A percentile compares a stretch with the other conserved stretches of the same genome.
phyloP scores from a whole-genome alignment of 2,797 vertebrate species.

The Pangasius macronema region DNA sequence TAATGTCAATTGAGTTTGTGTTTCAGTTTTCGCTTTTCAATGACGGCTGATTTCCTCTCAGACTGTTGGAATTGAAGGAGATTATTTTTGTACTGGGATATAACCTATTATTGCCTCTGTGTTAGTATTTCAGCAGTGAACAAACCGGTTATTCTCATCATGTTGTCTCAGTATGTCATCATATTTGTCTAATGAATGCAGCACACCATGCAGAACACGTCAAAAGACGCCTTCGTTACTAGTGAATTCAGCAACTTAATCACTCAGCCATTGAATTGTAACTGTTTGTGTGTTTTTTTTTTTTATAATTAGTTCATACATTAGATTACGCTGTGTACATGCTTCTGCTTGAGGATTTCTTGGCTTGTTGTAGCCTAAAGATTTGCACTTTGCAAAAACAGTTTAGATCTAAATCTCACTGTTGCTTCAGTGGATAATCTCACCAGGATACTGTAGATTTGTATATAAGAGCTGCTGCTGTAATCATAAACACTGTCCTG shows the following conservation, averaged over 20 bases:
- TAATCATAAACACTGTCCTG: neutral
- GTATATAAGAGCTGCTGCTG: neutral
- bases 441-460: neutral
- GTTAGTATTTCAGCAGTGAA: neutral
- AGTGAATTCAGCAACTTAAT: neutral
- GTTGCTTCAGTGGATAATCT: neutral
- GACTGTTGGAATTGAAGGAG: too few species aligned
- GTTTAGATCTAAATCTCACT: neutral
- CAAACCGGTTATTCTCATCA: neutral
- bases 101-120: neutral
- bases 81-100: neutral
- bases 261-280: neutral
- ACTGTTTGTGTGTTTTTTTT: neutral
- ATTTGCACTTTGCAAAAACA: neutral
- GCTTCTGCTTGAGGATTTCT: neutral
- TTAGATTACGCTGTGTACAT: neutral
- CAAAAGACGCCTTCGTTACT: neutral
- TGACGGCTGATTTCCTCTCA: neutral
- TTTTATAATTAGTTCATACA: neutral
- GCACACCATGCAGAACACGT: neutral
- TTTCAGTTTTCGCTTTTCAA: neutral
- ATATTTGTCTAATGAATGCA: neutral
- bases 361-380: neutral
- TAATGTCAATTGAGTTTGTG: neutral
- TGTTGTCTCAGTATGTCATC: neutral